Base-by-base conservation (phyloP, 2,113 vertebrate species). In the Nothoprocta perdicaria region DNA sequence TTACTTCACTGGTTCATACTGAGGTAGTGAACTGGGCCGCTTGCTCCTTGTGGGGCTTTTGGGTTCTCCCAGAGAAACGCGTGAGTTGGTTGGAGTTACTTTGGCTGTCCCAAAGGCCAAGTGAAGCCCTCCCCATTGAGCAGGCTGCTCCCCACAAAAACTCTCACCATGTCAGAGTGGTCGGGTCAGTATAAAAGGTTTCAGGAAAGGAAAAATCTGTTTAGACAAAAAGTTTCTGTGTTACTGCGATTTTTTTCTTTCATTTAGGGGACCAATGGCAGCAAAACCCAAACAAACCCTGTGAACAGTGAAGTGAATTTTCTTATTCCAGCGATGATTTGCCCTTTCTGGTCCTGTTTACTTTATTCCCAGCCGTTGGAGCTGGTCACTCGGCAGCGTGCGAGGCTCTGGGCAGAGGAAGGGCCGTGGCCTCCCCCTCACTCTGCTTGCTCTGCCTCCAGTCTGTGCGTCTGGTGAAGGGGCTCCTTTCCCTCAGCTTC, bases 401-500 rank as follows among this genome's bases (percentile, higher is more conserved):
- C 45, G 45, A 43, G 41, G 41, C 41, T 43, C 45, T 6, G 15
- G 45, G 45, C 5, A 45, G 45, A 45, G 45, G 45, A 16, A 17
- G 17, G 45, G 45, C 45, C 15, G 15, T 7, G 8, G 45, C 16
- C 15, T 45, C 17, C 45, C 45, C 45, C 1, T 2, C 58, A 14
- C 19, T 52, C 35, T 19, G 26, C 74, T 96, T 48, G 84, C 26
- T 92, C 85, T 45, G 74, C 80, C 75, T 74, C 73, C 87, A n/a
- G 41, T 12, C 41, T 53, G 7, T 73, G n/a, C 27, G 66, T 38
- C 89, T 79, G 78, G 88, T 82, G 90, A 86, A 90, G 63, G 8
- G 26, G 46, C 79, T 91, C 95, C 80, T 92, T 94, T 91, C 67
- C 72, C 23, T 90, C 87, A 71, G 86, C 58, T 77, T 71, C n/a